A percentile compares a stretch with the other conserved stretches of the same genome.
Evolutionary conservation across 1,140 invertebrate genomes (phyloP).

Genomic region (Chrysomallon squamiferum): DNA sequence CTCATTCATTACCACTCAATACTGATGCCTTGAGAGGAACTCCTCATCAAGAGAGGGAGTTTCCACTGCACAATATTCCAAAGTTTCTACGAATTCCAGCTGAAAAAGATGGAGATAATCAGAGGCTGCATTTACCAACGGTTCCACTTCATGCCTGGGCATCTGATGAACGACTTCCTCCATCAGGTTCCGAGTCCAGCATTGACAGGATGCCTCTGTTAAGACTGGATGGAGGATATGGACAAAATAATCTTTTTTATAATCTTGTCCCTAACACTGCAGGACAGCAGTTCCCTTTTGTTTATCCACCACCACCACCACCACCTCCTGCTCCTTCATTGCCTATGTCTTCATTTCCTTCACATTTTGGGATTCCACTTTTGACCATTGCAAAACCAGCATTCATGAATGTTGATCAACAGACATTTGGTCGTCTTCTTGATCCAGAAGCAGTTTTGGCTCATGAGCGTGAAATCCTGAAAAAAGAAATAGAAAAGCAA

Average conservation of each 20-base stretch:
- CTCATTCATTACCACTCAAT: background rate
- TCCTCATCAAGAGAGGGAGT: conserved; percentile 4
- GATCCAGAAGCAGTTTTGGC: conserved; percentile 30
- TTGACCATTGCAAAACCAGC: conserved; percentile 25
- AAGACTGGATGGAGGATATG: conserved; percentile 24
- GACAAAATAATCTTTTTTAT: conserved; percentile 10
- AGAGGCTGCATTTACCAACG: conserved; percentile 7
- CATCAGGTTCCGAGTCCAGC: background rate
- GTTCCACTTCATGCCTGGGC: conserved; percentile 10
- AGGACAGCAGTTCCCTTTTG: background rate
- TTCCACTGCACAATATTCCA: conserved; percentile 18
- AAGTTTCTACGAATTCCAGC: conserved; percentile 42
- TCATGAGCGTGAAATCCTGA: conserved; percentile 19
- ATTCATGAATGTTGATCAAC: conserved; percentile 12
- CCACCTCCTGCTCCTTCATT: conserved; percentile 10
- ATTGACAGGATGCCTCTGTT: conserved; percentile 34
- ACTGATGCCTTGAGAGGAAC: background rate
- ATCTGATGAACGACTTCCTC: background rate
- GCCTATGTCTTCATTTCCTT: background rate
- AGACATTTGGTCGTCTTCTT: conserved; percentile 35
- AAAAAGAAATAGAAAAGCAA: conserved; percentile 29
- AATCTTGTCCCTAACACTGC: background rate
- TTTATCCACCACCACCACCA: background rate
- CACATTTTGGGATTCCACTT: conserved; percentile 29
- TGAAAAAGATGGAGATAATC: conserved; percentile 31